Percentiles rank a stretch among this genome's conserved stretches.
These are phyloP conservation scores for Austrofundulus limnaeus DNA, from an alignment of 2,113 vertebrate species.

Conservation along the genomic window DNA sequence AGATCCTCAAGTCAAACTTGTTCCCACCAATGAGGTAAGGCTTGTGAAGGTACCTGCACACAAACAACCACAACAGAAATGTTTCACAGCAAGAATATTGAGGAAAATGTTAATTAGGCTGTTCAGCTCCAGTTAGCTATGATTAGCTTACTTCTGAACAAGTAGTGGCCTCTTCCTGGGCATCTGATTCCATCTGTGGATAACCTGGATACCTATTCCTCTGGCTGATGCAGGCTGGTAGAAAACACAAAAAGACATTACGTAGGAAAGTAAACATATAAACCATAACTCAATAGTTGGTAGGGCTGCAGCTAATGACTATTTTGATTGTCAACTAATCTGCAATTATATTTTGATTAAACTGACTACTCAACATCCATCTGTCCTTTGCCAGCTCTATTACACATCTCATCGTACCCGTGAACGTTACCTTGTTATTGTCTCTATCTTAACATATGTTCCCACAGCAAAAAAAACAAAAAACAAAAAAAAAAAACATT, in stretches of 20 bases:
- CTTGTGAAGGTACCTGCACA: constrained; percentile 90
- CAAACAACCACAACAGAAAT: not conserved
- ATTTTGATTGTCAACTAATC: too few species aligned
- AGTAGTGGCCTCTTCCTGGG: constrained; percentile 91
- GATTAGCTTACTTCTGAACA: constrained; percentile 89
- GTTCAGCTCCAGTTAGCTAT: not conserved
- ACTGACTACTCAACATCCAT: too few species aligned
- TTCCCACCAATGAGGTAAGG: constrained; percentile 97
- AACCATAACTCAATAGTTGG: too few species aligned
- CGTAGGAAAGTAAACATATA: too few species aligned
- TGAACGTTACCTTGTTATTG: too few species aligned
- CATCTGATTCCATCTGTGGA: constrained; percentile 97
- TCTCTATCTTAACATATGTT: too few species aligned
- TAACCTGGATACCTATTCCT: constrained; percentile 97
- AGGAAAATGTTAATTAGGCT: not conserved
- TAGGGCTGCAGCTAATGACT: too few species aligned
- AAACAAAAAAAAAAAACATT: too few species aligned
- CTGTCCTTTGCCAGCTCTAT: too few species aligned
- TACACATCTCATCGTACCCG: too few species aligned
- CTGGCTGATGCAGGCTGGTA: constrained; percentile 92
- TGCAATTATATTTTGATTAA: too few species aligned
- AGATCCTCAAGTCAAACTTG: constrained; percentile 97
- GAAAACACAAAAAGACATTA: not conserved
- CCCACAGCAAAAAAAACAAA: too few species aligned
- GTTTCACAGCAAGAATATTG: not conserved